These are phyloP conservation scores for Misgurnus anguillicaudatus DNA, from an alignment of 2,113 vertebrate genomes.

Conservation along the genomic window DNA sequence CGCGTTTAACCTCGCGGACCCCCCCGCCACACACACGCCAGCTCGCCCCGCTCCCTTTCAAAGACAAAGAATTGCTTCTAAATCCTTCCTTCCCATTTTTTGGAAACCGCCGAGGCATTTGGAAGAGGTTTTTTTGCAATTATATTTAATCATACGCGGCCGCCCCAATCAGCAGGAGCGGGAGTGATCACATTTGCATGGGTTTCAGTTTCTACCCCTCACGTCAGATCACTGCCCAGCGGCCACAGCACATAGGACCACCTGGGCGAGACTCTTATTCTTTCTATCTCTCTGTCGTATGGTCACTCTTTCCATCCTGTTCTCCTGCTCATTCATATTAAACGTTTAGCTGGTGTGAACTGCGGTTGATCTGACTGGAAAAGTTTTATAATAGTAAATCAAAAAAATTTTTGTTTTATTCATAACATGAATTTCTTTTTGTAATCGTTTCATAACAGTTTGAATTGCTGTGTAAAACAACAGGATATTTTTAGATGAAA, in stretches of 20 bases:
- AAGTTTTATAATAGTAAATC: too few species aligned
- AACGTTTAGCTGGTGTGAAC: conserved; percentile 32
- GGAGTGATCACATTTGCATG: conserved; percentile 75
- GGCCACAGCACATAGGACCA: conserved; percentile 63
- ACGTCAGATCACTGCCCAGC: conserved; percentile 60
- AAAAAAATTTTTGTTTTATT: background rate
- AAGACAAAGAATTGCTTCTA: conserved; percentile 62
- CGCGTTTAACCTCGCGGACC: conserved; percentile 40
- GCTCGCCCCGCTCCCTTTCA: conserved; percentile 38
- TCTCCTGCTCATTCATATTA: conserved; percentile 13
- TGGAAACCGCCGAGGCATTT: conserved; percentile 68
- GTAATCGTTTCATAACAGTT: too few species aligned
- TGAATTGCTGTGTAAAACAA: too few species aligned
- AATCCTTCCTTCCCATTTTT: conserved; percentile 69
- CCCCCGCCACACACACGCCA: conserved; percentile 19
- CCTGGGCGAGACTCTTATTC: conserved; percentile 60
- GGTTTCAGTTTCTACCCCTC: conserved; percentile 72
- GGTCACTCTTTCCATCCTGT: conserved; percentile 37
- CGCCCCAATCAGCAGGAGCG: conserved; percentile 71
- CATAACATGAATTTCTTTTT: background rate
- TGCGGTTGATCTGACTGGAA: conserved; percentile 37
- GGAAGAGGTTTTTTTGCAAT: conserved; percentile 75
- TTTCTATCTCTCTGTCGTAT: conserved; percentile 15
- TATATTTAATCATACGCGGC: conserved; percentile 76
- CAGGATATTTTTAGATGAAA: too few species aligned